Evolutionary conservation across 2,888 invertebrate species (phyloP), one percentile per base, ranked within the genome.

Genomic region (Microplitis deprimator): DNA sequence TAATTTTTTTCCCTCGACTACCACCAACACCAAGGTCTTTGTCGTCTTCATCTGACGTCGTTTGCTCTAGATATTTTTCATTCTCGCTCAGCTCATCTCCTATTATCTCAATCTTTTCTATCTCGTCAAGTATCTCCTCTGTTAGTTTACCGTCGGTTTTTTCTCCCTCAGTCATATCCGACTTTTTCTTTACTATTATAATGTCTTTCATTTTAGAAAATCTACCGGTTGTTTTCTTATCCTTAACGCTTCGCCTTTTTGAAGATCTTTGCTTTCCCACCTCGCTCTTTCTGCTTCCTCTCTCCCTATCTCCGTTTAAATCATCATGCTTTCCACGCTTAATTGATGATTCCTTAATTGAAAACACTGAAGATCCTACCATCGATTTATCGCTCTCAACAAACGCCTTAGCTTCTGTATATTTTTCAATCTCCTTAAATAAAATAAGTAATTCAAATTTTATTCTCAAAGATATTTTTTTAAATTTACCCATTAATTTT

Each of bases 381-480:
- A 73, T 71, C 62, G 77, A 72, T 64, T 73, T 76, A 59, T 71
- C 78, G 29, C 72, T 50, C 16, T 75, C 77, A 13, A 73, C 77
- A 64, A 77, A 62, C n/a, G 76, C 74, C 4, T 29, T 29, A 20
- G 81, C 84, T 16, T 77, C 78, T 29, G 83, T 80, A 80, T 85
- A 85, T 76, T 83, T 85, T 77, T 83, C 84, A 77, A 79, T 84
- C 77, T 86, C 87, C 87, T 86, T 76, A 73, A 79, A 78, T 68
- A 70, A 81, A 62, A 65, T 17, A 10, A 40, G 20, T 38, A 73
- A 62, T 17, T 67, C 7, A 60, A 40, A 68, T 16, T 13, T 38
- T 1, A 50, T 6, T 17, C 40, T 62, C 38, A 73, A 73, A 73
- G 67, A 59, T 29, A 29, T 29, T 29, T 29, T 29, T 29, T 3